Base-by-base conservation (phyloP, 2,113 vertebrate genomes). In the Diphyllodes magnificus region DNA sequence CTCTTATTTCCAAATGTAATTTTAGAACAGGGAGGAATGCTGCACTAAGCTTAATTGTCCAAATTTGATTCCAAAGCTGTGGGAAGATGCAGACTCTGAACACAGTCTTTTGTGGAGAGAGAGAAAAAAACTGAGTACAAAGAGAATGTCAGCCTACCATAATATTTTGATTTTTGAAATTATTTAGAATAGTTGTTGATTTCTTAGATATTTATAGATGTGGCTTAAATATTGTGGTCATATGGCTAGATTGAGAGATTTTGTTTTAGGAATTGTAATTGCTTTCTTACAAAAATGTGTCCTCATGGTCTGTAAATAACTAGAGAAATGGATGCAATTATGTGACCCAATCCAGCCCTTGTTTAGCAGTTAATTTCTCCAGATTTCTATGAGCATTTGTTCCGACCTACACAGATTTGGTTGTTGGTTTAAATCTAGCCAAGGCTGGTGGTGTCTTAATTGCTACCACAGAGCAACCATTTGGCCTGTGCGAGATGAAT, bases 391-490 rank as follows among this genome's bases (percentile, higher is more conserved):
- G 92, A 94, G 82, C 94, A 94, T 96, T 96, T 95, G 93, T 89
- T 93, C 88, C 45, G 56, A 88, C 35, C 89, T 88, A 78, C 42
- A 77, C 88, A 95, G 90, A 77, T 95, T 90, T 96, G 94, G 95
- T 96, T 92, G 96, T 93, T 96, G 93, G 92, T 95, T 96, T 96
- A 87, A 91, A 95, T 95, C 94, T 95, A 59, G 93, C 91, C 95
- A 93, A 95, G 90, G 54, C 91, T 92, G 91, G 82, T 96, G 92
- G 95, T 96, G 94, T 94, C 94, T 96, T 97, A 96, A 97, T 97
- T 97, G 95, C 94, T 97, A 96, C 93, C 94, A 88, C 93, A 80
- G 93, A 96, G 93, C 94, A 90, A 9, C 88, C 94, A 95, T 97
- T 97, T 97, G 94, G 96, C 93, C 82, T 75, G 77, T 92, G 85